Evolutionary conservation across 2,888 invertebrate species (phyloP), one percentile per base, ranked within the genome.

Genomic region (Drosophila lutescens): DNA sequence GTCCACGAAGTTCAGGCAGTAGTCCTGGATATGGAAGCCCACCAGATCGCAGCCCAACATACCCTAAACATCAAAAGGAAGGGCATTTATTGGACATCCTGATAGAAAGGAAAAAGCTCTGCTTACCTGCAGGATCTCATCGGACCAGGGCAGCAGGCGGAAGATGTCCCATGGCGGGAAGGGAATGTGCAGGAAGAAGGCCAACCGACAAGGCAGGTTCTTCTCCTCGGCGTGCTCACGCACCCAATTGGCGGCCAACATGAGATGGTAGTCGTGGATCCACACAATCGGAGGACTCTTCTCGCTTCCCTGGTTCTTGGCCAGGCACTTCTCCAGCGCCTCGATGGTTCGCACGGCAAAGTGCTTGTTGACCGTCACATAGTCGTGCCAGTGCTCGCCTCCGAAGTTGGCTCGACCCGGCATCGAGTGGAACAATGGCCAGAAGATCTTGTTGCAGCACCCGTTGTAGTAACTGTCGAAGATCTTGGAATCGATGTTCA

Each of bases 101-200:
- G 12, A 12, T 12, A 15, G 5, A 1, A 8, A 8, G 1, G 30
- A 10, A 15, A 15, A 15, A 15, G n/a, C 9, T 26, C n/a, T 30
- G 9, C 70, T 51, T 3, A 71, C 70, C 43, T 98, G 97, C 32
- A 98, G 93, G 60, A 98, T 96, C 93, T 98, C 98, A 92, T 97
- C 97, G n/a, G 97, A 96, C 97, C 97, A 97, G 2, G 97, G 97
- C 86, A 98, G 96, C 55, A 98, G 93, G 70, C 97, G 94, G 92
- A 97, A 97, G 78, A 98, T 97, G 89, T 98, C 98, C 97, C 98
- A 98, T 13, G 98, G 96, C 13, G 98, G 98, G 92, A 98, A 98
- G 0, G 98, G 98, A 88, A 98, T 98, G 92, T 98, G 98, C 71
- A 98, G 93, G 92, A 98, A 98, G 93, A 98, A 98, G 32, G 97